Evolutionary conservation across 2,888 invertebrate species (phyloP).

Genomic region (Griposia aprilina): DNA sequence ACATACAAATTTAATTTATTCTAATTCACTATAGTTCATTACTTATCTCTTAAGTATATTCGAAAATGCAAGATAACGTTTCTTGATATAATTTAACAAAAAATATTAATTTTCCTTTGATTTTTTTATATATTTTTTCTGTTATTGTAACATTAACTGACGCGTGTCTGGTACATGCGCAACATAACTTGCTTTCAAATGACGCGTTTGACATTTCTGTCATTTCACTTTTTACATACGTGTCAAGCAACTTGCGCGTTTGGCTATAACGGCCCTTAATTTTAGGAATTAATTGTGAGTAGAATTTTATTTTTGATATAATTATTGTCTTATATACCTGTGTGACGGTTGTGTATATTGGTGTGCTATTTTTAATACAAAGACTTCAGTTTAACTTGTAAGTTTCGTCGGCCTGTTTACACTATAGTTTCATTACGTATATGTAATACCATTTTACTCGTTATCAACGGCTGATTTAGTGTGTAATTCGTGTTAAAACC

Average conservation of each 20-base stretch:
- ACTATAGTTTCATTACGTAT: constrained; percentile 61
- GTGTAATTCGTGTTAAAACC: constrained; percentile 67
- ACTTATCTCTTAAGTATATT: no score
- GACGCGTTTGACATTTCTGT: constrained; percentile 80
- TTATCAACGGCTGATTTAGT: constrained; percentile 70
- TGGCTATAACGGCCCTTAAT: constrained; percentile 86
- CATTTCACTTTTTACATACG: constrained; percentile 88
- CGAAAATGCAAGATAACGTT: no score
- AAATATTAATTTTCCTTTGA: not conserved
- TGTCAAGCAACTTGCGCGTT: constrained; percentile 87
- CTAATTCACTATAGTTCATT: accelerated
- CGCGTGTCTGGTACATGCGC: constrained; percentile 76
- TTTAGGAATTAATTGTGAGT: constrained; percentile 88
- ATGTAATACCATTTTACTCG: constrained; percentile 66
- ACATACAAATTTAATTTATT: no score
- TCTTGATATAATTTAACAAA: not conserved
- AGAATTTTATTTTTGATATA: constrained; percentile 67
- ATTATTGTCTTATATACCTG: constrained; percentile 37
- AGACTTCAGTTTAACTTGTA: constrained; percentile 26
- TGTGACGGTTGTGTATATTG: constrained; percentile 34
- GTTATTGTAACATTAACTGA: constrained; percentile 70
- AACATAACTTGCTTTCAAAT: constrained; percentile 67
- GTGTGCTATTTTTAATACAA: constrained; percentile 43
- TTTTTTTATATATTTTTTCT: constrained; percentile 31
- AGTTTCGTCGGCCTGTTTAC: constrained; percentile 60